phyloP scores from a whole-genome alignment of 2,113 vertebrate species.

The Anarhynchus alexandrinus region DNA sequence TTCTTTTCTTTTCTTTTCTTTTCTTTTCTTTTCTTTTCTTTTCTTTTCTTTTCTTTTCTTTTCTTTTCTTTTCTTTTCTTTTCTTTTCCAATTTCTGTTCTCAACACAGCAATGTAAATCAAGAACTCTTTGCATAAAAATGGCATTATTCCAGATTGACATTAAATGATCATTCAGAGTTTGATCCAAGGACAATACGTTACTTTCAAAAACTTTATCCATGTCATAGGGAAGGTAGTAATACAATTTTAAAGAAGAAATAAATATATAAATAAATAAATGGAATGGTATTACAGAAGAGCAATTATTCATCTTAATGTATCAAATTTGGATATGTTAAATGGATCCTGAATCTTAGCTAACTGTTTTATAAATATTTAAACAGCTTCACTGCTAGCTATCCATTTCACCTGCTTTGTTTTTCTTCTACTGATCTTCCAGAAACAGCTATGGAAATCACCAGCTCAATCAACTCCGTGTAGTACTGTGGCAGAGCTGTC shows the following conservation, averaged over 20 bases:
- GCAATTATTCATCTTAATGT: conserved; percentile 30
- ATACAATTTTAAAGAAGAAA: neutral
- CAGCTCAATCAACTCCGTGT: neutral
- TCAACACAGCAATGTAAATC: neutral
- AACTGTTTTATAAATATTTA: conserved; percentile 58
- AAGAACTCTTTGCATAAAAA: neutral
- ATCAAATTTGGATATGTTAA: conserved; percentile 40
- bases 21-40: too few relatives aligned
- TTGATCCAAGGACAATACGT: neutral
- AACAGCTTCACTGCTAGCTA: neutral
- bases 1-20: too few relatives aligned
- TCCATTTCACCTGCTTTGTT: conserved; percentile 48
- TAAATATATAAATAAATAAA: conserved; percentile 5
- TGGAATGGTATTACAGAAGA: neutral
- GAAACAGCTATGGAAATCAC: neutral
- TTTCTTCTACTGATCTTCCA: conserved; percentile 3
- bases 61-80: too few relatives aligned
- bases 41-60: neutral
- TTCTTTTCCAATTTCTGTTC: too few relatives aligned
- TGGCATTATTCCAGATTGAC: neutral
- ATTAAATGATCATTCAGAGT: neutral
- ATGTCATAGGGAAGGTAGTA: neutral
- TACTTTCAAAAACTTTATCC: neutral
- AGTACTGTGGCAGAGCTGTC: neutral
- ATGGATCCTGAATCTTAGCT: conserved; percentile 35